Base-by-base conservation (phyloP, 2,113 vertebrate genomes). In the Oncorhynchus nerka region DNA sequence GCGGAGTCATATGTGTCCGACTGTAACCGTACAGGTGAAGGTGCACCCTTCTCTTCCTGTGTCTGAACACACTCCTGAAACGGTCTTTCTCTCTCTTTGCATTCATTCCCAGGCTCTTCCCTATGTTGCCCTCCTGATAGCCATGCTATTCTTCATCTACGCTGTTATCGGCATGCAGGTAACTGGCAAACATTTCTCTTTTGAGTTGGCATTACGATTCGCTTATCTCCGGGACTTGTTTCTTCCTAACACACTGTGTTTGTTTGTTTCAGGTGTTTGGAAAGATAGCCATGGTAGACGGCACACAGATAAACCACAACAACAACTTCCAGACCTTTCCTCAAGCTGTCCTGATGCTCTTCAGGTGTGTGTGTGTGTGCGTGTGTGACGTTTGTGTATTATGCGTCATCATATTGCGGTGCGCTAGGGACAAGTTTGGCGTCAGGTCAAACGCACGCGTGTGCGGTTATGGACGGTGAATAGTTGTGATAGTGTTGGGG, bases 151-250 rank as follows among this genome's bases (percentile, higher is more conserved):
- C 93, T 99, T 99, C 93, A 99, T 99, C 92, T 99, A 99, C 4
- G 98, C 97, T 3, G 98, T 99, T 48, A 99, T 99, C 7, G 98
- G 98, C 81, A 99, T 99, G 98, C 98, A 99, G 97, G 98, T 99
- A 89, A 86, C 65, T 16, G 20, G 49, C 68, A 49, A 9, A 22
- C n/a, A 62, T 67, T 24, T 67, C 26, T 28, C 26, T 67, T 67
- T 28, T 28, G 24, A 67, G 15, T 11, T n/a, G n/a, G 9, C 20
- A 62, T 3, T 22, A 24, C 6, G 59, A 16, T 19, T 57, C 20
- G 55, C 39, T 55, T 55, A 55, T 16, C 51, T 4, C 16, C 15
- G 5, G 51, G 51, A 55, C 51, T 19, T 45, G 39, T 11, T 45
- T 11, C 39, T 45, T 45, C 16, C 1, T 4, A 16, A 55, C 51